Evolutionary conservation across 1,140 invertebrate genomes (phyloP), one percentile per base, ranked within the genome.

Genomic region (Proales similis): DNA sequence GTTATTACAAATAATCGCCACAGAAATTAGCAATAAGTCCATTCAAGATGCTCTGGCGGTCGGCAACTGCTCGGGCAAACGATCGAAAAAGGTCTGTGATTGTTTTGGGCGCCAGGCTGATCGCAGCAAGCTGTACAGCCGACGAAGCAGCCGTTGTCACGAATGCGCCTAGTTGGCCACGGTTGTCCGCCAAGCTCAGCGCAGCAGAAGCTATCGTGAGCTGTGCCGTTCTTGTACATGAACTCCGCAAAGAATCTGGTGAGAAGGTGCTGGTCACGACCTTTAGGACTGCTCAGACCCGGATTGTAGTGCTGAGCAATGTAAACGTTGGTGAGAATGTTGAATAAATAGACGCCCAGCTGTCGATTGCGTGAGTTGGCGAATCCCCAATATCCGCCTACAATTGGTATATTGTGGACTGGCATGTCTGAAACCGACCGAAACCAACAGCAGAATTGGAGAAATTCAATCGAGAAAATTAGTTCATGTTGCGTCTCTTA

Each of bases 371-470:
- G 22, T 43, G 11, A 7, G 22, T 39, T 39, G 7, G 14, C 20
- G n/a, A 14, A 60, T 2, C 51, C 51, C 51, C 51, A 60, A 19
- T 27, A 26, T 43, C 51, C 51, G 5, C 51, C 51, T 7, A 60
- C 0, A 17, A 60, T 60, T 27, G 30, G 7, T 12, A 20, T 42
- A 2, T 4, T n/a, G 32, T 42, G 33, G 1, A n/a, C 20, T 60
- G n/a, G 12, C n/a, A 36, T 14, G 32, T 43, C 33, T 29, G 7
- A 24, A 26, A 26, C 11, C 3, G n/a, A 22, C 14, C 9, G 3
- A 26, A 30, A 27, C 11, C 20, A 22, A 22, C 30, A 9, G 19
- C 9, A 48, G n/a, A 19, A 30, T 48, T 48, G 27, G 27, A 39
- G 20, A n/a, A 2, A 19, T 2, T 14, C 20, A 19, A 2, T 2